phyloP scores from a whole-genome alignment of 1,140 invertebrate species.

The Dryas iulia region DNA sequence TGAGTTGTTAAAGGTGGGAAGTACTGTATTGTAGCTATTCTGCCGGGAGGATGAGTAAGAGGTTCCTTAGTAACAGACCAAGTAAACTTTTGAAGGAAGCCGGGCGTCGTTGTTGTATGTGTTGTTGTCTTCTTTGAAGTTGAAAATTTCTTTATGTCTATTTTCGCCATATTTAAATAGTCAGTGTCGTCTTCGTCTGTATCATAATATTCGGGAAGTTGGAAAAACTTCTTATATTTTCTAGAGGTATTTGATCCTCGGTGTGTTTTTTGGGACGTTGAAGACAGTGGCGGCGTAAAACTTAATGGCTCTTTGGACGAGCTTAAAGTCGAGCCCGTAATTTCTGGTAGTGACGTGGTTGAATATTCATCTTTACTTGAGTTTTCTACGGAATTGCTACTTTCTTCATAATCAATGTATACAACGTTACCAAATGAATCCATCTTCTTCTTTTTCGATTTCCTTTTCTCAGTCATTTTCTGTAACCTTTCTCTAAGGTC shows the following conservation, averaged over 20 bases:
- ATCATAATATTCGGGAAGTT: conserved; percentile 58
- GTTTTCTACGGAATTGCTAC: conserved; percentile 45
- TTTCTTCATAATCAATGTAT: conserved; percentile 67
- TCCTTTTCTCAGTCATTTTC: conserved; percentile 66
- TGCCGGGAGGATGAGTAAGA: conserved; percentile 40
- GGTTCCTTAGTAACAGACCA: not conserved
- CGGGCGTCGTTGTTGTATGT: conserved; percentile 9
- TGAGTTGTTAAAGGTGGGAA: conserved; percentile 56
- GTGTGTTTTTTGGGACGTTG: conserved; percentile 13
- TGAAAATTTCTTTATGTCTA: conserved; percentile 64
- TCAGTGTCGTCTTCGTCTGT: conserved; percentile 62
- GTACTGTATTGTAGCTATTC: conserved; percentile 60
- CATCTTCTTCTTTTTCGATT: conserved; percentile 65
- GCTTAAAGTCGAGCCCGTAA: not conserved
- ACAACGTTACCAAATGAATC: conserved; percentile 55
- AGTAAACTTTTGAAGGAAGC: not conserved
- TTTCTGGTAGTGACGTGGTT: conserved; percentile 11
- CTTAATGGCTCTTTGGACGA: not conserved
- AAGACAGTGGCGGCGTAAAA: conserved; percentile 11
- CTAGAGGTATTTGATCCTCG: conserved; percentile 7
- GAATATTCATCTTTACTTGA: conserved; percentile 32
- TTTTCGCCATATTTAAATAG: conserved; percentile 56
- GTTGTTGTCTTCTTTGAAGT: conserved; percentile 28
- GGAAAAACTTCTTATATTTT: conserved; percentile 20
- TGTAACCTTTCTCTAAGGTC: conserved; percentile 65